Base-by-base conservation (phyloP, 2,888 invertebrate species). In the Liopterus haemorrhoidalis region DNA sequence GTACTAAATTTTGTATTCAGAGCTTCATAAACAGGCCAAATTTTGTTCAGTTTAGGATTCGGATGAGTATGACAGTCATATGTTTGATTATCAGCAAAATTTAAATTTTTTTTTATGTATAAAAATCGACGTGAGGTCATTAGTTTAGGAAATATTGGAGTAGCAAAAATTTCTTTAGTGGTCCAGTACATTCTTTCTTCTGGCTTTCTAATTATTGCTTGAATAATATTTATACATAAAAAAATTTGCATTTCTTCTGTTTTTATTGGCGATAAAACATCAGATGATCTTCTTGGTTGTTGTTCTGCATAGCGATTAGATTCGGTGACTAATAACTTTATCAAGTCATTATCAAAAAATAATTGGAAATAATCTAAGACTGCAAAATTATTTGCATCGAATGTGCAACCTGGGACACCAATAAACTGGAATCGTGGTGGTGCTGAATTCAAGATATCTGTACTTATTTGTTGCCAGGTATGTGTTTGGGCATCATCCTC, bases 181-280 rank as follows among this genome's bases (percentile, higher is more conserved):
- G 46, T 43, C 51, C 51, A 51, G 33, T 49, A 50, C 40, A 47
- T 43, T 39, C 49, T 39, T 28, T 50, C 48, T 31, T 44, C 47
- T 31, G 47, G 49, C 25, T 50, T 51, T 25, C 41, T 40, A 12
- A 38, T 21, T 5, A 50, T 30, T 3, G 49, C 38, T 35, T 49
- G 37, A 14, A 40, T 21, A 21, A 50, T 36, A 32, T 39, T 32
- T n/a, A 48, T 48, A 12, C 19, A 33, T 16, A 48, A 48, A 48
- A 48, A 46, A 5, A 47, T 37, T 37, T 42, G 19, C 46, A 46
- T 46, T 27, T 28, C 28, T 12, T 28, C 28, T 28, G 28, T 28
- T 28, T 28, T 28, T 28, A 5, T 28, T 11, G 28, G 28, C 28
- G 12, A 28, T 28, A 8, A 28, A 28, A 28, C 28, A 28, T 28